Conservation (phyloP, 2,113 vertebrate species). For the Stegostoma tigrinum region DNA sequence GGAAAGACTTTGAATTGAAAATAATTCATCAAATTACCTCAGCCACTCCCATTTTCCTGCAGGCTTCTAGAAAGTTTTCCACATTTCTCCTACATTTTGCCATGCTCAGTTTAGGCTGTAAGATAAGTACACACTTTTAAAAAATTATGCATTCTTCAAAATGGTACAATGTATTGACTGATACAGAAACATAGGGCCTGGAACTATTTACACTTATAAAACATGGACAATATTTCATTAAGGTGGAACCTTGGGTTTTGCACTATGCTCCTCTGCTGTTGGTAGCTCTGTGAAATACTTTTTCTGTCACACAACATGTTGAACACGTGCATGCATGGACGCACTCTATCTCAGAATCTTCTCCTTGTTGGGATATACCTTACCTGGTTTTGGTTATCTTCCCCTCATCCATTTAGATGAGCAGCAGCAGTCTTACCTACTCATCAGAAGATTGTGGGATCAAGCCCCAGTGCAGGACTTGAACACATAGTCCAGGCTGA, state of each 20-base stretch:
- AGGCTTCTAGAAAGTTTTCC: constrained; percentile 93
- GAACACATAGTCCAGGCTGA: background rate
- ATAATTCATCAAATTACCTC: constrained; percentile 63
- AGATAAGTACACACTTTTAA: background rate
- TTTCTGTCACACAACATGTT: background rate
- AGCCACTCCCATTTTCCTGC: constrained; percentile 84
- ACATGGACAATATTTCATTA: background rate
- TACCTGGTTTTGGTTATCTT: background rate
- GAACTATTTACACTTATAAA: background rate
- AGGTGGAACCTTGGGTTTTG: background rate
- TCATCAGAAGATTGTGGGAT: background rate
- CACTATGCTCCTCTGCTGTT: background rate
- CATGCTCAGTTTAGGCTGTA: constrained; percentile 94
- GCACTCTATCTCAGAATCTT: background rate
- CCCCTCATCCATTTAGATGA: background rate
- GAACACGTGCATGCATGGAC: background rate
- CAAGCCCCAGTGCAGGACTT: background rate
- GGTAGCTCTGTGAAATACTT: background rate
- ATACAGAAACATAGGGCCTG: background rate
- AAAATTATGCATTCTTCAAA: background rate
- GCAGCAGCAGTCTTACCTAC: too few relatives aligned
- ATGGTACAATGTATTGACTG: background rate
- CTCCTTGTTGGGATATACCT: background rate
- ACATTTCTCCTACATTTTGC: constrained; percentile 95
- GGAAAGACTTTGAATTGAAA: too few relatives aligned